Evolutionary conservation across 2,797 vertebrate genomes (phyloP), one percentile per base, ranked within the genome.

Genomic region (Okamejei kenojei): DNA sequence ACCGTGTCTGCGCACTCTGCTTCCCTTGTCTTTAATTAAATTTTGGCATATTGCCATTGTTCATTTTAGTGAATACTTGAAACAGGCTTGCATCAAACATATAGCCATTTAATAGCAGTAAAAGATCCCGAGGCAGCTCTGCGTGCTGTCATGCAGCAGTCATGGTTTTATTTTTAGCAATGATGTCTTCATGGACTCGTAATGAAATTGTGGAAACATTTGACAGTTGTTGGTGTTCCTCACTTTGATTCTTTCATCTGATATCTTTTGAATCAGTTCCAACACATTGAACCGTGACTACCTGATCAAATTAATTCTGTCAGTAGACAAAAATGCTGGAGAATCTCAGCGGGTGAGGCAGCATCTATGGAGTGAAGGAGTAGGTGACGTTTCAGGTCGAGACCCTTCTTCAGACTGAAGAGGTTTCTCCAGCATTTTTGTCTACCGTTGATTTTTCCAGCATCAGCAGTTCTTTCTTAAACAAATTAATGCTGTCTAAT

Each of bases 241-340:
- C 63, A 73, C 61, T 35, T 90, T 71, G 13, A 38, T 21, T 7
- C 32, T 19, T 71, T 35, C 45, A 82, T 82, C 73, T 91, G 88
- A 91, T 65, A 68, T 91, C 68, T 21, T 91, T 73, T 91, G 65
- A 91, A 9, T 32, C 88, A 91, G 6, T 91, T 19, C 35, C 32
- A 91, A 91, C 23, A 32, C 32, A 71, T 71, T 11, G 17, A 91
- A 10, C 32, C 88, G 19, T 71, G n/a, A 35, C 63, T n/a, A 23
- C 35, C 63, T 90, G 86, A 71, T 90, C 61, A 68, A 32, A 90
- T 3, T 35, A 68, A 63, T 71, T 54, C 45, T 54, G 45, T 54
- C 45, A 5, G 45, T 54, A 54, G 45, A 54, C 45, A 54, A 54
- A 54, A 54, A 6, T 54, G 45, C 45, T 54, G 45, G 45, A 54